A percentile compares a stretch with the other conserved stretches of the same genome.
phyloP scores from a whole-genome alignment of 2,113 vertebrate species.

The Lutjanus erythropterus region DNA sequence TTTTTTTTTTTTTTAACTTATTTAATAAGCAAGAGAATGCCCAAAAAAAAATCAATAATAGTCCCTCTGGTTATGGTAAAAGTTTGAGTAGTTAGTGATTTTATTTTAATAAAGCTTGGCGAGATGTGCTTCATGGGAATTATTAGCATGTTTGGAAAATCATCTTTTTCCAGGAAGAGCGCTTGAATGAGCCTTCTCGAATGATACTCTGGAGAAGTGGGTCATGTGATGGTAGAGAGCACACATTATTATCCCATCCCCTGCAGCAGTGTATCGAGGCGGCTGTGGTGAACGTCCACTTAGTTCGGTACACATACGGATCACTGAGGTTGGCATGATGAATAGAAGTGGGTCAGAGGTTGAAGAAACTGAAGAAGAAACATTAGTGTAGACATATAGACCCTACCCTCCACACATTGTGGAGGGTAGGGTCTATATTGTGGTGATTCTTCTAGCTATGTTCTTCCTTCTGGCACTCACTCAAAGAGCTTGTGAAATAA shows the following conservation, averaged over 20 bases:
- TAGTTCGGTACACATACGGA: slow-evolving; percentile 49
- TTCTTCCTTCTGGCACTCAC: slow-evolving; percentile 17
- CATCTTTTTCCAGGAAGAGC: not conserved
- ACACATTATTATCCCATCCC: slow-evolving; percentile 49
- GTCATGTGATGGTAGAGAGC: slow-evolving; percentile 63
- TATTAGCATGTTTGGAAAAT: slow-evolving; percentile 21
- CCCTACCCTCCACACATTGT: slow-evolving; percentile 17
- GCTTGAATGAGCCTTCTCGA: slow-evolving; percentile 33
- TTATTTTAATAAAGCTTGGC: slow-evolving; percentile 42
- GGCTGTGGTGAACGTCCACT: slow-evolving; percentile 58
- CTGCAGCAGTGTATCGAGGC: slow-evolving; percentile 35
- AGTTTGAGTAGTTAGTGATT: slow-evolving; percentile 28
- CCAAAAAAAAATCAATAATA: slow-evolving; percentile 49
- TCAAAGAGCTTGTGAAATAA: slow-evolving; percentile 17
- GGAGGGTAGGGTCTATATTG: not conserved
- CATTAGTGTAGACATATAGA: not conserved
- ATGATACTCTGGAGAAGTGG: slow-evolving; percentile 62
- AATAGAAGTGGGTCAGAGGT: slow-evolving; percentile 65
- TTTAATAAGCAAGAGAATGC: slow-evolving; percentile 37
- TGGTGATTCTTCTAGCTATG: not conserved
- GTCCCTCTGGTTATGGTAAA: slow-evolving; percentile 22
- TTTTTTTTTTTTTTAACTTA: slow-evolving; percentile 16
- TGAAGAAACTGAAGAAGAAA: slow-evolving; percentile 31
- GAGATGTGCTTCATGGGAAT: slow-evolving; percentile 38
- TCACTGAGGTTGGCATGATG: slow-evolving; percentile 44